Conservation (phyloP, 2,113 vertebrate genomes). For the Elachura formosa region DNA sequence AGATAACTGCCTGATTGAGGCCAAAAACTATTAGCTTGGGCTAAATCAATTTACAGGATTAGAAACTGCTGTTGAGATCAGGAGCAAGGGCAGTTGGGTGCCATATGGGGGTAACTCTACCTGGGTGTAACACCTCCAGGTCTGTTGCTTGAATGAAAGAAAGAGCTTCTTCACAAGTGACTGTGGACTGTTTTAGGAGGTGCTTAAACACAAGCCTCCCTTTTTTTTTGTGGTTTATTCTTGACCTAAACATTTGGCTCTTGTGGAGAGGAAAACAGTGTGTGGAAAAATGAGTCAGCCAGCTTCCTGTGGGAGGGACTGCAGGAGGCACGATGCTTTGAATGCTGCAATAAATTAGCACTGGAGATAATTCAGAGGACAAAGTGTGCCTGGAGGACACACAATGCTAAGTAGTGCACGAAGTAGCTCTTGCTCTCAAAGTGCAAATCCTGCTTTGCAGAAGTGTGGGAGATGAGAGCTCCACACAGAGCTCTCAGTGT, state of each 20-base stretch:
- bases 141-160: neutral
- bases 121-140: neutral
- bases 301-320: constrained; percentile 45
- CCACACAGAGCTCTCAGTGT: neutral
- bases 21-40: neutral
- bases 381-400: constrained; percentile 44
- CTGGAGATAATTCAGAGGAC: constrained; percentile 49
- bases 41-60: neutral
- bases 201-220: neutral
- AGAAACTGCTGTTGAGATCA: neutral
- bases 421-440: neutral
- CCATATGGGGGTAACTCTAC: neutral
- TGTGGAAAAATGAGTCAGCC: constrained; percentile 49
- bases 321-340: neutral
- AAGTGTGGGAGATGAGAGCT: neutral
- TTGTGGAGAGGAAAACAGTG: constrained; percentile 24
- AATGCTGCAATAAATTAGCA: constrained; percentile 36
- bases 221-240: constrained; percentile 13
- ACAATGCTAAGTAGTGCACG: neutral
- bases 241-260: constrained; percentile 21
- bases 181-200: neutral
- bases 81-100: neutral
- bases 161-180: neutral
- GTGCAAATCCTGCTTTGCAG: neutral
- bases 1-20: neutral